These are phyloP conservation scores for Chironomus tentans DNA, from an alignment of 2,888 invertebrate species.

Conservation along the genomic window DNA sequence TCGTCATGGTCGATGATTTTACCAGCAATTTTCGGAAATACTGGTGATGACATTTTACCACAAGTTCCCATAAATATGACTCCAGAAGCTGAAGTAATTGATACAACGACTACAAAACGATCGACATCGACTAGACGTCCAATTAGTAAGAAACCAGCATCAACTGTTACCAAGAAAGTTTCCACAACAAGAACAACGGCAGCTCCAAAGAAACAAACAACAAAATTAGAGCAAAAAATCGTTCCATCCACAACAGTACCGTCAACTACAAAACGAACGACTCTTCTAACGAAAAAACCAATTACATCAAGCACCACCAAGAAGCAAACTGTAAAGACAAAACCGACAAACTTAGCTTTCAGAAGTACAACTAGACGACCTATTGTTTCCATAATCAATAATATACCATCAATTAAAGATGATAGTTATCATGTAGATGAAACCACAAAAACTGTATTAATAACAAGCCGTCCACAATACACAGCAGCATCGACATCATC, in stretches of 20 bases:
- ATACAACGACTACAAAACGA: slow-evolving; percentile 31
- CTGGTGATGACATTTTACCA: slow-evolving; percentile 51
- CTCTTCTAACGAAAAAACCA: no score
- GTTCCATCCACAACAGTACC: neutral
- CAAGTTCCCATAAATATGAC: slow-evolving; percentile 45
- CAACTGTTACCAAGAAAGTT: neutral
- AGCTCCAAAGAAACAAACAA: slow-evolving; percentile 14
- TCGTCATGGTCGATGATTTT: slow-evolving; percentile 74
- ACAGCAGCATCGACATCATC: slow-evolving; percentile 28
- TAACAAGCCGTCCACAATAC: slow-evolving; percentile 14
- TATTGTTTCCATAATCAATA: slow-evolving; percentile 41
- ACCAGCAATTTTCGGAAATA: slow-evolving; percentile 69
- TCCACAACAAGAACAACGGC: slow-evolving; percentile 26
- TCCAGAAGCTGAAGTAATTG: slow-evolving; percentile 41
- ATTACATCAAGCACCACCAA: no score
- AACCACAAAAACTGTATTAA: slow-evolving; percentile 36
- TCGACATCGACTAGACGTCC: neutral
- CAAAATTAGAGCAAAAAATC: neutral
- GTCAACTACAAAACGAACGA: neutral
- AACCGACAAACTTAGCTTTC: slow-evolving; percentile 16
- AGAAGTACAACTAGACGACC: slow-evolving; percentile 38
- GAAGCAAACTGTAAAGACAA: slow-evolving; percentile 2
- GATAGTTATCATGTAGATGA: slow-evolving; percentile 34
- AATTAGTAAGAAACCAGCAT: slow-evolving; percentile 29
- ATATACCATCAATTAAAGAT: slow-evolving; percentile 34